Evolutionary conservation across 2,113 vertebrate species (phyloP), one percentile per base, ranked within the genome.

Genomic region (Rhinolophus sinicus): DNA sequence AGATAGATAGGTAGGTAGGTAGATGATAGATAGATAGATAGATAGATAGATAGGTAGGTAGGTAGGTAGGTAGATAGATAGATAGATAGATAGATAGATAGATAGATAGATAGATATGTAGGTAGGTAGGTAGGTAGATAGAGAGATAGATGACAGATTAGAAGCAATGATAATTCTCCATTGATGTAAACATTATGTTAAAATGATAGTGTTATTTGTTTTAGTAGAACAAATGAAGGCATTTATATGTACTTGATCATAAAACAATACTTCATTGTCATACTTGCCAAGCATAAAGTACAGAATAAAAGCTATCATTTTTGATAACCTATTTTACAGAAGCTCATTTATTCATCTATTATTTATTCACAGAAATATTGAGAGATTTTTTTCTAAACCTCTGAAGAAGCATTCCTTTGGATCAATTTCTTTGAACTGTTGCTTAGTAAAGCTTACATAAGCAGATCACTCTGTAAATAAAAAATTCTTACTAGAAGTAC

Each of bases 351-450:
- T 92, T 69, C 26, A 67, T 83, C 38, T 86, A 86, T 35, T 89
- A 88, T 83, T 95, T 58, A 80, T 15, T 83, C 16, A 9, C 18
- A 73, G 1, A 40, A 89, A 6, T 15, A 87, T 47, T 93, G 35
- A 85, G 52, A 93, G 16, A 30, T 16, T 77, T 91, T 78, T 96
- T 92, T 19, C 40, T 88, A 86, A 95, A 13, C 0, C 5, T 77
- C 15, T 56, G 38, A 93, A 65, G 54, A 87, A 18, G 26, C 12
- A 38, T 94, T 52, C 40, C 65, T 77, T 91, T 21, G 86, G 6
- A 91, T 73, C 28, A 96, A 54, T 97, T 83, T 96, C 95, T 93
- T 40, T 95, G 22, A 97, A 87, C 0, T 87, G 4, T 26, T 89
- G 60, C 40, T n/a, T 64, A 21, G 28, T 64, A 44, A 64, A 60